Evolutionary conservation across 2,113 vertebrate genomes (phyloP), one percentile per base, ranked within the genome.

Genomic region (Acrocephalus arundinaceus): DNA sequence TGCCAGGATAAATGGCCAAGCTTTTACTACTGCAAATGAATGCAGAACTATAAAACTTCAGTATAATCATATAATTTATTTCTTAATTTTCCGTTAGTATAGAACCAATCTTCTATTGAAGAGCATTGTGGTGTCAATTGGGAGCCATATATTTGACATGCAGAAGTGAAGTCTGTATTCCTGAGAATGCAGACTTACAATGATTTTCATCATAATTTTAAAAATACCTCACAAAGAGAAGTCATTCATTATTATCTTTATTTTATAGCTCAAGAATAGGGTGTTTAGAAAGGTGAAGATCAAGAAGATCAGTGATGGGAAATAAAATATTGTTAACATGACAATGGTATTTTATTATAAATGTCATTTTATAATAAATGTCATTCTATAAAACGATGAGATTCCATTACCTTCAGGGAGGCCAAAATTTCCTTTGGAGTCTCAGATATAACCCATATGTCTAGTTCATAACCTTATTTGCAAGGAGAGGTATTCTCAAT

Each of bases 21-120:
- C 62, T 90, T 89, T 95, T 91, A 57, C 48, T 75, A 48, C 35
- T 75, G 30, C 39, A 93, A 91, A 89, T 82, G 90, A 87, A 94
- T 81, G 74, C 61, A 94, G 77, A 93, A 89, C 57, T 79, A 48
- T 94, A 87, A 91, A 93, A 85, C 25, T 82, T 72, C 61, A 61
- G 30, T 65, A 82, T 59, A 75, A 87, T 78, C 17, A 59, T 68
- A 39, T 71, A 89, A 91, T 91, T 91, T 93, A 93, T 94, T 93
- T 93, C 85, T 91, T 94, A 75, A 93, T 95, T 95, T 94, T 85
- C 70, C 1, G 0, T 72, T 65, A 49, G 24, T 25, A 52, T 49
- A 68, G 90, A 82, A 59, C 45, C 35, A 57, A 37, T 79, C 51
- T 82, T 93, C 74, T 82, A 3, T 28, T 75, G 81, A 72, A 65